Conservation (phyloP, 2,888 invertebrate genomes). For the Tipula lateralis region DNA sequence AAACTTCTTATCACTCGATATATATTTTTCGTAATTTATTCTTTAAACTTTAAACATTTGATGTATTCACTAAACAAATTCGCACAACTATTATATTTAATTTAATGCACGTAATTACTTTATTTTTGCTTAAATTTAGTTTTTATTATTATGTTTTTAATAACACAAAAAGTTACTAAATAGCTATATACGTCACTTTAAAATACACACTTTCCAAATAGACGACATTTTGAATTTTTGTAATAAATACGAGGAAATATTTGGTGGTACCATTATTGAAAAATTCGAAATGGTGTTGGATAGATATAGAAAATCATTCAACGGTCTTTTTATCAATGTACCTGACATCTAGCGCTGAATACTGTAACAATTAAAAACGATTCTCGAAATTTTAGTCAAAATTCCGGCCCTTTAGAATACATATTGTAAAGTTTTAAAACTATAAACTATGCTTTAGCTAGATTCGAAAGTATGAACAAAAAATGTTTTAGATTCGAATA, state of each 20-base stretch:
- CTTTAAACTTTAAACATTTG: background rate
- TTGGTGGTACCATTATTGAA: background rate
- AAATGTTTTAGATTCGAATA: no score
- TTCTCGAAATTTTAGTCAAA: no score
- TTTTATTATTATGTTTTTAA: background rate
- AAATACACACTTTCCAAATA: constrained; percentile 26
- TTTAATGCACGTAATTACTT: background rate
- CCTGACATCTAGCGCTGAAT: no score
- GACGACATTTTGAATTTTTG: constrained; percentile 20
- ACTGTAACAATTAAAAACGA: no score
- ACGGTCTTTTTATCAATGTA: no score
- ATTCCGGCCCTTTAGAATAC: no score
- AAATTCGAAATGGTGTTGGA: no score
- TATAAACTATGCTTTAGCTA: no score
- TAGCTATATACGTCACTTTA: constrained; percentile 26
- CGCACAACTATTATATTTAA: background rate
- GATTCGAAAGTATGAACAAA: no score
- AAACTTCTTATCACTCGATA: background rate
- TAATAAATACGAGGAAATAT: background rate
- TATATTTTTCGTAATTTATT: background rate
- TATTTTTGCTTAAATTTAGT: background rate
- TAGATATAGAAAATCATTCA: no score
- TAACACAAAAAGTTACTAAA: constrained; percentile 16
- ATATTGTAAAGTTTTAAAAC: no score
- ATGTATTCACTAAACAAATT: background rate